Evolutionary conservation across 2,797 vertebrate species (phyloP).

Genomic region (Ambastaia sidthimunki): DNA sequence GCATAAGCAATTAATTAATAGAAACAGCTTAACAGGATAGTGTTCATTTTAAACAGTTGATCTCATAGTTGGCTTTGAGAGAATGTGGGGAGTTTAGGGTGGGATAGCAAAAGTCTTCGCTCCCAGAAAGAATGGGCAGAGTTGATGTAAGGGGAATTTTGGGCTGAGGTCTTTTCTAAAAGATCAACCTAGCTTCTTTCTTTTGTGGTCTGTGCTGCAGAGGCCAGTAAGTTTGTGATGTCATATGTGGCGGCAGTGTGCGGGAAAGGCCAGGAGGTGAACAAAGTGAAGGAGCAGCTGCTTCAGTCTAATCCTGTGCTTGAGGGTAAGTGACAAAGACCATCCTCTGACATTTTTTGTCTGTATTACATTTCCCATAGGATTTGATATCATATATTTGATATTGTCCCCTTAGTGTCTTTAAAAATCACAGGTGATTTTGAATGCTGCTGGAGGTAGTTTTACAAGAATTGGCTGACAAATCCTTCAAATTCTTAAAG

Average conservation of each 20-base stretch:
- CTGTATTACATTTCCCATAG: neutral
- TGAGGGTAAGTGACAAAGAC: slow-evolving; percentile 85
- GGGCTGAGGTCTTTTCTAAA: slow-evolving; percentile 50
- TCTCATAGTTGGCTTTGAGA: slow-evolving; percentile 14
- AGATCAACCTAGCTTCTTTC: slow-evolving; percentile 53
- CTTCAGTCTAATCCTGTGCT: slow-evolving; percentile 98
- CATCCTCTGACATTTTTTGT: neutral
- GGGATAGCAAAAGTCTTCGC: slow-evolving; percentile 39
- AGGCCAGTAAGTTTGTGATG: slow-evolving; percentile 99
- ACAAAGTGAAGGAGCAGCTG: slow-evolving; percentile 99
- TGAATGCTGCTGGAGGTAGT: neutral
- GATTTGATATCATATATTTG: neutral
- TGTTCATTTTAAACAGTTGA: slow-evolving; percentile 23
- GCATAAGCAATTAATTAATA: slow-evolving; percentile 44
- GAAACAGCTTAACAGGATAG: slow-evolving; percentile 24
- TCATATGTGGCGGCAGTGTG: slow-evolving; percentile 98
- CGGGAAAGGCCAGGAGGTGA: slow-evolving; percentile 98
- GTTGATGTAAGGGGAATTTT: slow-evolving; percentile 70
- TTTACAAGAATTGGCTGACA: neutral
- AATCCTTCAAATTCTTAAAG: neutral
- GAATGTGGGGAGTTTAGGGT: slow-evolving; percentile 24
- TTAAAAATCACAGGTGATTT: neutral
- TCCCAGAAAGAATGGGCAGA: slow-evolving; percentile 46
- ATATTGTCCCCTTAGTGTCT: neutral
- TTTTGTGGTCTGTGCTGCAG: slow-evolving; percentile 74